Evolutionary conservation across 1,140 invertebrate species (phyloP).

Genomic region (Brachystomella parvula): DNA sequence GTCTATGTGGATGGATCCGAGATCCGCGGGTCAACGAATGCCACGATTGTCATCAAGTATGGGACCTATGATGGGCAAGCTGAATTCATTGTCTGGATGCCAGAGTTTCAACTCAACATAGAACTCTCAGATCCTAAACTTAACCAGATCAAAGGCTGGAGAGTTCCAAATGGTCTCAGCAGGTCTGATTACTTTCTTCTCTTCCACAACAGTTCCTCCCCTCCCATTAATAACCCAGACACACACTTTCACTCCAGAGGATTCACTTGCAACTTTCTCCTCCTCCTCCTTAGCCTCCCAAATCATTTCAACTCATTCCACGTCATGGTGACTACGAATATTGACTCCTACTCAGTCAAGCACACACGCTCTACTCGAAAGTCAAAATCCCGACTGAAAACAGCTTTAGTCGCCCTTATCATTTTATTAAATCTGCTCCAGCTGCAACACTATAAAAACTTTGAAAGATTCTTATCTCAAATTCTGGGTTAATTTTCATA

Average conservation of each 20-base stretch:
- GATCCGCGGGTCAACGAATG: slow-evolving; percentile 86
- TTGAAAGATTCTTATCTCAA: no score
- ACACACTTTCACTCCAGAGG: neutral
- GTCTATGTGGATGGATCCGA: slow-evolving; percentile 96
- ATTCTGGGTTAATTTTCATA: no score
- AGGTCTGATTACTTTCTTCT: slow-evolving; percentile 10
- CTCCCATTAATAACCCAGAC: neutral
- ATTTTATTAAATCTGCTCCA: no score
- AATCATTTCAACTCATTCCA: neutral
- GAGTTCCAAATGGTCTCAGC: slow-evolving; percentile 65
- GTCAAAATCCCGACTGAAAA: slow-evolving; percentile 24
- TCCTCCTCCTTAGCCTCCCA: neutral
- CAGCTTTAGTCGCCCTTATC: slow-evolving; percentile 23
- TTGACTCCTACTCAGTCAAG: no score
- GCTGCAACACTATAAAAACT: no score
- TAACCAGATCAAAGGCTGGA: slow-evolving; percentile 81
- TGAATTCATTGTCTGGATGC: slow-evolving; percentile 92
- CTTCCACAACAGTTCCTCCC: neutral
- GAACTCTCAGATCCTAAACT: slow-evolving; percentile 77
- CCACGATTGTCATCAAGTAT: slow-evolving; percentile 87
- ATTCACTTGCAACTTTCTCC: neutral
- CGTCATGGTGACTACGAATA: no score
- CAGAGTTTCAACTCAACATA: slow-evolving; percentile 84
- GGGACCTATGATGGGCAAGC: slow-evolving; percentile 80
- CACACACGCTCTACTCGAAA: neutral